Percentiles rank a stretch among this genome's conserved stretches.
These are phyloP conservation scores for Tetrao urogallus DNA, from an alignment of 2,113 vertebrate species.

Conservation along the genomic window DNA sequence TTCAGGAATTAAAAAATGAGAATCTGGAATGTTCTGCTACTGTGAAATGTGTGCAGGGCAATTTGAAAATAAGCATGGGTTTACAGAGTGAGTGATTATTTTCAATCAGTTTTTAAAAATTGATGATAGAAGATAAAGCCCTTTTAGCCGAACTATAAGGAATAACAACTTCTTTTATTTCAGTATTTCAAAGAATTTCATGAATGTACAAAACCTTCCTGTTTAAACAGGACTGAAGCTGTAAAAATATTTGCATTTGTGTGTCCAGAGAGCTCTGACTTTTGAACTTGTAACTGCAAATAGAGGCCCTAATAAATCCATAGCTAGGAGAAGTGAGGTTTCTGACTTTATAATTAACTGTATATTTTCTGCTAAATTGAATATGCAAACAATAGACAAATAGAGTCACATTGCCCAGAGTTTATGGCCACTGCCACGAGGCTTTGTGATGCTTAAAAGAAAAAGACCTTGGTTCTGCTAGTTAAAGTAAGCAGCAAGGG, in stretches of 20 bases:
- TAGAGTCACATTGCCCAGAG: not conserved
- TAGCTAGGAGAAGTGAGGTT: slow-evolving; percentile 20
- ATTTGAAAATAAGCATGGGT: slow-evolving; percentile 27
- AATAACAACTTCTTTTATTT: slow-evolving; percentile 66
- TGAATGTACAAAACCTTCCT: slow-evolving; percentile 40
- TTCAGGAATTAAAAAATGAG: slow-evolving; percentile 3
- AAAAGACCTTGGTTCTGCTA: not conserved
- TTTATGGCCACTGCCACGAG: not conserved
- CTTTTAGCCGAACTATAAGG: slow-evolving; percentile 29
- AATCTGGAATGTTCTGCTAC: slow-evolving; percentile 13
- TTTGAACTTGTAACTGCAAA: slow-evolving; percentile 10
- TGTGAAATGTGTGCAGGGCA: not conserved
- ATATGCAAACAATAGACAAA: slow-evolving; percentile 1
- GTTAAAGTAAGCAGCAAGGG: not conserved
- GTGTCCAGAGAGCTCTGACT: slow-evolving; percentile 35
- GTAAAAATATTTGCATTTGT: slow-evolving; percentile 62
- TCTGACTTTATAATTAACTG: slow-evolving; percentile 27
- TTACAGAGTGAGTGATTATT: slow-evolving; percentile 40
- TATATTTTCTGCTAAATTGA: slow-evolving; percentile 38
- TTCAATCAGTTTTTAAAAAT: slow-evolving; percentile 35
- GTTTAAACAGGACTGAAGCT: slow-evolving; percentile 61
- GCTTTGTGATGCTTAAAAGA: not conserved
- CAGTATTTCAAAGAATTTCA: slow-evolving; percentile 59
- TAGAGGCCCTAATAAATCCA: not conserved
- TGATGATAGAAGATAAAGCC: slow-evolving; percentile 50